These are phyloP conservation scores for Kradibia gibbosae DNA, from an alignment of 1,140 invertebrate species.

Conservation along the genomic window DNA sequence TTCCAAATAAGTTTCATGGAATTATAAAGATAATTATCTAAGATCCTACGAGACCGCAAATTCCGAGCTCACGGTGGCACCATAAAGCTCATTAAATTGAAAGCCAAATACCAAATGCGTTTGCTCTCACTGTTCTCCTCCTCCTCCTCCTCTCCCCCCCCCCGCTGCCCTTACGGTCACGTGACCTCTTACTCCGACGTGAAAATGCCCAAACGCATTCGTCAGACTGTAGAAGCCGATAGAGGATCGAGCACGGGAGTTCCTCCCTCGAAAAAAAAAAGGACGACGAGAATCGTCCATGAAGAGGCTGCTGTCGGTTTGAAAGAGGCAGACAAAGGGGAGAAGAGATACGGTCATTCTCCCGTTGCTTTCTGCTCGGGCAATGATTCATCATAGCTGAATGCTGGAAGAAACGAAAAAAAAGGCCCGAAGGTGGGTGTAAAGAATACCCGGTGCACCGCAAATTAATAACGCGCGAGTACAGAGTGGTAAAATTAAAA, in stretches of 20 bases:
- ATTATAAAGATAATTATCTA: background rate
- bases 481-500: conserved; percentile 16
- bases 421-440: background rate
- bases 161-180: background rate
- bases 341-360: conserved; percentile 11
- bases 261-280: background rate
- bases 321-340: background rate
- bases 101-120: background rate
- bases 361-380: conserved; percentile 14
- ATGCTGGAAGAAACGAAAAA: conserved; percentile 16
- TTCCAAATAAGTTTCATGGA: background rate
- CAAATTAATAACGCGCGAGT: conserved; percentile 4
- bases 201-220: conserved; percentile 14
- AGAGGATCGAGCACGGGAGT: background rate
- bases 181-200: background rate
- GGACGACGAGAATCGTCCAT: background rate
- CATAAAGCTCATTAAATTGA: conserved; percentile 6
- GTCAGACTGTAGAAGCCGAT: background rate
- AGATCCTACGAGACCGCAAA: background rate
- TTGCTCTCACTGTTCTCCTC: background rate
- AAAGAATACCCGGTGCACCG: background rate
- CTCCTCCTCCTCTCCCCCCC: background rate
- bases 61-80: background rate
- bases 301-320: background rate
- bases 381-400: conserved; percentile 28